These are phyloP conservation scores for Diarsia dahlii DNA, from an alignment of 2,888 invertebrate genomes.

Conservation along the genomic window DNA sequence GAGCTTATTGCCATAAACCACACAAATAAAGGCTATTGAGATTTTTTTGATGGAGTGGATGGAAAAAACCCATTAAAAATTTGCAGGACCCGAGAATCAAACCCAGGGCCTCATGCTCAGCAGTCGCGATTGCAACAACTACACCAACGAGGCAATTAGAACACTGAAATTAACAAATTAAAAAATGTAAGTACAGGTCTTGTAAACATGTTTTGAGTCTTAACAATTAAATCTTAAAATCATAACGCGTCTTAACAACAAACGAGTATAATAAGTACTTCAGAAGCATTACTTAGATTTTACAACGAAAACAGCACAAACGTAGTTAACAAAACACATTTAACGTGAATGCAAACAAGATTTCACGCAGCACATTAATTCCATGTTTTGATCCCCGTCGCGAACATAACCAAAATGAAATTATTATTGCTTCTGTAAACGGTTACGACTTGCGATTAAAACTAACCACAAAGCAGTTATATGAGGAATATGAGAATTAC, in stretches of 20 bases:
- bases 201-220: too few species aligned
- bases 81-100: too few species aligned
- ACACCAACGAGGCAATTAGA: too few species aligned
- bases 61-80: too few species aligned
- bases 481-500: conserved; percentile 63
- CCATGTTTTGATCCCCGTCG: conserved; percentile 81
- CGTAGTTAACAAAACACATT: conserved; percentile 64
- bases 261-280: conserved; percentile 1
- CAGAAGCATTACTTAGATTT: conserved; percentile 66
- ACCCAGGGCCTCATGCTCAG: too few species aligned
- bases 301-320: conserved; percentile 78
- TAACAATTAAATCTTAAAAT: conserved; percentile 10
- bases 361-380: conserved; percentile 78
- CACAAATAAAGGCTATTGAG: too few species aligned
- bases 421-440: conserved; percentile 89
- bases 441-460: conserved; percentile 87
- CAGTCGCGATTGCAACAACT: too few species aligned
- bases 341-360: conserved; percentile 78
- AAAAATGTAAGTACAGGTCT: neutral
- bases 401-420: conserved; percentile 82
- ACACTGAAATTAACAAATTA: neutral
- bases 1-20: too few species aligned
- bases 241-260: conserved; percentile 17
- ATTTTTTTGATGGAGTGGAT: too few species aligned
- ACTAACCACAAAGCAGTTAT: conserved; percentile 81